phyloP scores from a whole-genome alignment of 2,113 vertebrate species.

The Megaptera novaeangliae region DNA sequence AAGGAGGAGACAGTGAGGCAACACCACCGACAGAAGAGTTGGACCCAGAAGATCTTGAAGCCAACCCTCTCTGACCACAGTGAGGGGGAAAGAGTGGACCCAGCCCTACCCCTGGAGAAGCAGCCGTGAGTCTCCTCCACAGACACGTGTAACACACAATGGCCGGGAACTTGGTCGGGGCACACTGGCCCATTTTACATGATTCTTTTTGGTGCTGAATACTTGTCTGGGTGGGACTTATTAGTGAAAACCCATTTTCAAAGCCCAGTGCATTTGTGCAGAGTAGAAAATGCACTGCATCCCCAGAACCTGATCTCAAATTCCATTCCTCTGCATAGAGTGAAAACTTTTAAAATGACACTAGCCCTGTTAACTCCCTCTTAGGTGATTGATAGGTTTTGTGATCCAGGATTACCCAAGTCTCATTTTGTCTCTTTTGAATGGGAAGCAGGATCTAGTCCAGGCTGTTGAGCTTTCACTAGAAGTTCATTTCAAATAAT shows the following conservation, averaged over 20 bases:
- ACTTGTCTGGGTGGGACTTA: not conserved
- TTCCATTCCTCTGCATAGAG: not conserved
- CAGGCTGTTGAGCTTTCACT: not conserved
- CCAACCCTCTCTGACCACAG: conserved; percentile 63
- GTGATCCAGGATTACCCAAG: not conserved
- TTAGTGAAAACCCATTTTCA: not conserved
- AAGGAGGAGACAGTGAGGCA: conserved; percentile 84
- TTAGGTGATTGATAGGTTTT: not conserved
- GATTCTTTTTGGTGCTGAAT: no score
- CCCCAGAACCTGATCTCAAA: not conserved
- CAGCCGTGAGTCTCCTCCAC: conserved; percentile 85
- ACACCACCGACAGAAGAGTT: conserved; percentile 91
- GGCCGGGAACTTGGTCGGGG: fast-evolving
- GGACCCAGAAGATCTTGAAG: conserved; percentile 90
- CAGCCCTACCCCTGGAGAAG: conserved; percentile 89
- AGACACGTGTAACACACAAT: fast-evolving
- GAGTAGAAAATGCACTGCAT: not conserved
- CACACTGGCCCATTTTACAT: fast-evolving
- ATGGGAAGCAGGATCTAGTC: not conserved
- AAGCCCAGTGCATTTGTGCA: not conserved
- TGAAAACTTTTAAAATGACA: not conserved
- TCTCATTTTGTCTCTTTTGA: not conserved
- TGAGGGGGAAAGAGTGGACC: conserved; percentile 87
- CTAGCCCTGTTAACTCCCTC: not conserved
- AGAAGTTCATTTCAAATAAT: not conserved